phyloP scores from a whole-genome alignment of 2,888 invertebrate genomes.

The Terebella lapidaria region DNA sequence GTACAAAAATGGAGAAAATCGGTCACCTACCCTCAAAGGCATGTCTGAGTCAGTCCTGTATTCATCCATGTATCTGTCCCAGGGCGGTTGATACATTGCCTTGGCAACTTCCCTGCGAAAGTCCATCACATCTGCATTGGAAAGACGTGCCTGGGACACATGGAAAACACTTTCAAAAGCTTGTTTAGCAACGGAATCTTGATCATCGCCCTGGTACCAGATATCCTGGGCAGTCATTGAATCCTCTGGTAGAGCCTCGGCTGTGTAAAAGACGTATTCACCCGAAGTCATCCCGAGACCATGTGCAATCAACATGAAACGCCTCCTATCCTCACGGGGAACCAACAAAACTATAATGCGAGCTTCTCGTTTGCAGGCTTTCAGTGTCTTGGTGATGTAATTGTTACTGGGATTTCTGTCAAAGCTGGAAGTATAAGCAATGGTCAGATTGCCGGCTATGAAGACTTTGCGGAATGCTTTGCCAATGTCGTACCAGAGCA shows the following conservation, averaged over 20 bases:
- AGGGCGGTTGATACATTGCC: constrained; percentile 17
- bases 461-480: constrained; percentile 14
- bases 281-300: constrained; percentile 39
- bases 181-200: constrained; percentile 36
- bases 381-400: constrained; percentile 11
- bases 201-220: constrained; percentile 39
- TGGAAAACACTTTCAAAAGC: constrained; percentile 47
- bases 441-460: constrained; percentile 9
- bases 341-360: constrained; percentile 18
- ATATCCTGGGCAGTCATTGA: constrained; percentile 3
- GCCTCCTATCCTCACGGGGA: constrained; percentile 30
- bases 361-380: constrained; percentile 10
- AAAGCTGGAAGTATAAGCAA: constrained; percentile 9
- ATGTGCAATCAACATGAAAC: constrained; percentile 41
- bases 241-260: constrained; percentile 22
- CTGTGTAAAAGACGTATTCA: constrained; percentile 38
- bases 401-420: constrained; percentile 10
- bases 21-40: too few relatives aligned
- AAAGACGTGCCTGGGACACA: constrained; percentile 23
- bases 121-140: constrained; percentile 7
- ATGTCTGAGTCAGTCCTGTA: neutral
- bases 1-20: neutral
- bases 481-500: constrained; percentile 11
- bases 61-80: constrained; percentile 2
- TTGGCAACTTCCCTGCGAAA: constrained; percentile 20